A percentile compares a stretch with the other conserved stretches of the same genome.
Conservation (phyloP, 2,888 invertebrate genomes). For the Anodontia alba region DNA sequence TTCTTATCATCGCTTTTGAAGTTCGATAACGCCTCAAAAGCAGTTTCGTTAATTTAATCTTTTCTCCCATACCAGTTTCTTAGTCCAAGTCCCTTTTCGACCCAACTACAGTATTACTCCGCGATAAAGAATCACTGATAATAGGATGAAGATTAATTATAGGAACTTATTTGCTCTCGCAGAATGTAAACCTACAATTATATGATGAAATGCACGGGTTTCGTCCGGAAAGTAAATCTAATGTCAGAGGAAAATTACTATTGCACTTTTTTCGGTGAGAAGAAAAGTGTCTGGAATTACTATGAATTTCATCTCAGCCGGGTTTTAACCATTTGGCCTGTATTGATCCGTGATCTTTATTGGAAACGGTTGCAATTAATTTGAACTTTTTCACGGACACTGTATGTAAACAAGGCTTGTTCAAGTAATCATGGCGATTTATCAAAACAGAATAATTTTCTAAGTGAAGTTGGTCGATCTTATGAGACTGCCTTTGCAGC, state of each 20-base stretch:
- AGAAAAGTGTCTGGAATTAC: background rate
- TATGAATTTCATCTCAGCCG: background rate
- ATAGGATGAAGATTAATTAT: background rate
- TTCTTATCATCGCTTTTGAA: constrained; percentile 45
- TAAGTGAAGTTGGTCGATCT: background rate
- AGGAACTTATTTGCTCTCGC: background rate
- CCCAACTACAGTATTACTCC: background rate
- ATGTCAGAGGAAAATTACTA: background rate
- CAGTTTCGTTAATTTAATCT: constrained; percentile 39
- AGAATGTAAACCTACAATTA: background rate
- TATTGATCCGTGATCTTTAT: constrained; percentile 38
- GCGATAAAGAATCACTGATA: background rate
- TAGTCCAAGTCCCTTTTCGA: background rate
- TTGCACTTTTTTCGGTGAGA: background rate
- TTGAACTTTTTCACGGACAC: constrained; percentile 57
- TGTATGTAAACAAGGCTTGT: constrained; percentile 54
- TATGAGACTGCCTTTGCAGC: background rate
- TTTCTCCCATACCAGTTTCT: background rate
- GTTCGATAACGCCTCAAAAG: constrained; percentile 49
- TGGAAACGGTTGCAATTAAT: constrained; percentile 58
- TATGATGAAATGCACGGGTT: background rate
- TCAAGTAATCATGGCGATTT: constrained; percentile 17
- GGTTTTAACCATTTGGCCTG: background rate
- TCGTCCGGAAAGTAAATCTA: background rate
- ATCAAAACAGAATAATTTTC: background rate